These are phyloP conservation scores for Trichopria drosophilae DNA, from an alignment of 2,888 invertebrate species.

Conservation along the genomic window DNA sequence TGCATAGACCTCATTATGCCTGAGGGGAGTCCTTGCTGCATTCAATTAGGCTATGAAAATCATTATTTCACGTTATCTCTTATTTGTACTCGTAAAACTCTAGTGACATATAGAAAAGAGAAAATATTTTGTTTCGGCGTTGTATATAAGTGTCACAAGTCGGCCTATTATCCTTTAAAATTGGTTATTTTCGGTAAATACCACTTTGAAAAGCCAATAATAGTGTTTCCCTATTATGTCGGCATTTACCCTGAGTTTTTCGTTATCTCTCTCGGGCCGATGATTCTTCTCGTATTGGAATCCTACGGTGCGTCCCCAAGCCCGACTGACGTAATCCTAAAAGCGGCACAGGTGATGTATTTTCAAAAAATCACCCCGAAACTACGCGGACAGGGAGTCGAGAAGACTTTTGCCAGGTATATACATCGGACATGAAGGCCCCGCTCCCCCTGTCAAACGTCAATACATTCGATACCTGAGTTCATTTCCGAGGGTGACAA, in stretches of 20 bases:
- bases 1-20: too few species aligned
- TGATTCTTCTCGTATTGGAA: constrained; percentile 18
- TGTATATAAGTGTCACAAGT: constrained; percentile 43
- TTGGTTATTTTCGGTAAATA: constrained; percentile 60
- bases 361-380: constrained; percentile 42
- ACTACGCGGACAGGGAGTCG: constrained; percentile 16
- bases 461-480: constrained; percentile 40
- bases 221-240: constrained; percentile 55
- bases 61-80: too few species aligned
- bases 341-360: constrained; percentile 55
- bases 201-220: constrained; percentile 59
- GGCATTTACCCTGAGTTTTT: constrained; percentile 37
- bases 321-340: constrained; percentile 55
- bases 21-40: too few species aligned
- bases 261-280: constrained; percentile 32
- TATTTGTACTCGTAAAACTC: too few species aligned
- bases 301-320: constrained; percentile 42
- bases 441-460: too few species aligned
- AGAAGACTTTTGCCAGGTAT: not conserved
- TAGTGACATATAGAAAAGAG: too few species aligned
- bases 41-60: too few species aligned
- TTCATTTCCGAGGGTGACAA: constrained; percentile 31
- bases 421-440: too few species aligned
- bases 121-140: too few species aligned
- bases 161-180: constrained; percentile 53